Conservation (phyloP, 2,113 vertebrate genomes). For the Empidonax traillii region DNA sequence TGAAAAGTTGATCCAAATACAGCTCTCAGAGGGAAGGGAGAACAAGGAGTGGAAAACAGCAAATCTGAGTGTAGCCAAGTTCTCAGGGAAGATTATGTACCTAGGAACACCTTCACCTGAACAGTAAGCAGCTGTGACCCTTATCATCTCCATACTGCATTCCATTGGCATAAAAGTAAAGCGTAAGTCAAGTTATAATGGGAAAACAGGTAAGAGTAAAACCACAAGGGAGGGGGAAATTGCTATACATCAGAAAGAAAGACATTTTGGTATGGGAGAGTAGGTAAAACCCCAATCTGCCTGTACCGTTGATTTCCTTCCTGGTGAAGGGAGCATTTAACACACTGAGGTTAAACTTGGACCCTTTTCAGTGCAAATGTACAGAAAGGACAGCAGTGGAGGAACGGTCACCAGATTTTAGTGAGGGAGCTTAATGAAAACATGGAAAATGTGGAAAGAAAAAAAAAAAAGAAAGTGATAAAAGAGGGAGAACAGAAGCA, state of each 20-base stretch:
- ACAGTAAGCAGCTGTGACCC: background rate
- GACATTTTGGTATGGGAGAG: background rate
- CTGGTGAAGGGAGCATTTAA: slow-evolving; percentile 23
- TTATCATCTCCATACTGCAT: background rate
- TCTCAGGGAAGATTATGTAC: background rate
- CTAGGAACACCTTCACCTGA: background rate
- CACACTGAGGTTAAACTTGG: background rate
- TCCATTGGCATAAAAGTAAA: background rate
- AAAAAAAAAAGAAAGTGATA: background rate
- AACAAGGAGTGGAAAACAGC: background rate
- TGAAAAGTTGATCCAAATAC: background rate
- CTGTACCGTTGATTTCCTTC: slow-evolving; percentile 11
- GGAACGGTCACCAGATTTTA: background rate
- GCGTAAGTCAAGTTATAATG: background rate
- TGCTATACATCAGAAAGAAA: background rate
- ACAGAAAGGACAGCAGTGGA: background rate
- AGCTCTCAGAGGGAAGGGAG: background rate
- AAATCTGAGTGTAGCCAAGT: background rate
- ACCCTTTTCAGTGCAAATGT: background rate
- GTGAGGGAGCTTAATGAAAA: slow-evolving; percentile 26
- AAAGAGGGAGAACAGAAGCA: background rate
- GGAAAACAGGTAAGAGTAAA: background rate
- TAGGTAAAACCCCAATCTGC: background rate
- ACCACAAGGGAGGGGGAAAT: background rate
- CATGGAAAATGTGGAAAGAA: background rate